A percentile compares a stretch with the other conserved stretches of the same genome.
Conservation (phyloP, 1,140 invertebrate species). For the Pseudomyrmex cubaensis region DNA sequence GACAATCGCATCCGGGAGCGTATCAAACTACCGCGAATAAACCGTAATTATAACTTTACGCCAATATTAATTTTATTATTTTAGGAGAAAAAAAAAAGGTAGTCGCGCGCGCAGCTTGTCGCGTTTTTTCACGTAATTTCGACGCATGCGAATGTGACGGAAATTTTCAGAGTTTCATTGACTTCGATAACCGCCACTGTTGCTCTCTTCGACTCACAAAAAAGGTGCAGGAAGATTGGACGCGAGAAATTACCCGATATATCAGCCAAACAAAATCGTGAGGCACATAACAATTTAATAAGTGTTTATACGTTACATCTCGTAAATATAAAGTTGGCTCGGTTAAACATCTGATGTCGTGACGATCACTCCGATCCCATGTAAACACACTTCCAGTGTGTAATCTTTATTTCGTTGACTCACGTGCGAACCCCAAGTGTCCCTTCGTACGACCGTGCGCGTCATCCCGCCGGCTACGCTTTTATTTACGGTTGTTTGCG, state of each 20-base stretch:
- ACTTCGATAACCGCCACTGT: not conserved
- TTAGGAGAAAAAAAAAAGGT: too few species aligned
- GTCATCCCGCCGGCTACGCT: not conserved
- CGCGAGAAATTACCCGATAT: not conserved
- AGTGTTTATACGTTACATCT: constrained; percentile 20
- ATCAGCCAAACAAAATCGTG: not conserved
- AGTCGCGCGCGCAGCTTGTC: too few species aligned
- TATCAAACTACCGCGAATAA: not conserved
- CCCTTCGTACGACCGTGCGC: not conserved
- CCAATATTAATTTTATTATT: not conserved
- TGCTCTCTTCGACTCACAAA: not conserved
- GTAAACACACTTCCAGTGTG: constrained; percentile 51
- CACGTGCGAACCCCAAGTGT: constrained; percentile 38
- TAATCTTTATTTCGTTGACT: constrained; percentile 60
- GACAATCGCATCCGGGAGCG: not conserved
- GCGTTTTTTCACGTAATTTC: not conserved
- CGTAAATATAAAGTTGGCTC: too few species aligned
- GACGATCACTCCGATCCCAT: not conserved
- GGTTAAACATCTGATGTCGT: not conserved
- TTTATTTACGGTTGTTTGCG: constrained; percentile 67
- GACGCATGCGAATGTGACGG: not conserved
- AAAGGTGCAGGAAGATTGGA: not conserved
- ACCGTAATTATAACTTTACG: constrained; percentile 25
- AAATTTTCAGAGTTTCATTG: not conserved
- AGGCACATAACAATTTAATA: constrained; percentile 1